Percentiles rank a stretch among this genome's conserved stretches.
Evolutionary conservation across 1,140 invertebrate species (phyloP).

Genomic region (Schlechtendalia chinensis): DNA sequence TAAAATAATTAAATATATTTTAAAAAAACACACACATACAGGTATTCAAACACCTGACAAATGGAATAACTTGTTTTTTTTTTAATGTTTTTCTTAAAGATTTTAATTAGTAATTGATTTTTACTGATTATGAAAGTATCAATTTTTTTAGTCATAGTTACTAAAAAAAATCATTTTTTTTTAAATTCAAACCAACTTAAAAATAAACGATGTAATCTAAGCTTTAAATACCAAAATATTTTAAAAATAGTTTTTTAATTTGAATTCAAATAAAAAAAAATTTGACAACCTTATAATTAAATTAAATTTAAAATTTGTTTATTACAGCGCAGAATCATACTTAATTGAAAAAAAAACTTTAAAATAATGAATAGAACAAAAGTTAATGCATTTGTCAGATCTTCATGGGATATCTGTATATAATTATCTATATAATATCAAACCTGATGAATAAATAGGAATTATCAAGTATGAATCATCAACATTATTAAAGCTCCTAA

Average conservation of each 20-base stretch:
- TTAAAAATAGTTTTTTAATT: neutral
- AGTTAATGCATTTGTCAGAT: neutral
- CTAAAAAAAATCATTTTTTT: too few species aligned
- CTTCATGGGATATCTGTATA: too few species aligned
- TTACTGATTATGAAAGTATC: too few species aligned
- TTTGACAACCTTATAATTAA: neutral
- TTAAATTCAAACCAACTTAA: too few species aligned
- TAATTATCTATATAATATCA: slow-evolving; percentile 52
- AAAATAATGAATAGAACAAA: neutral
- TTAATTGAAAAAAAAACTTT: neutral
- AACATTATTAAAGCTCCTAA: slow-evolving; percentile 65
- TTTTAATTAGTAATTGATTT: too few species aligned
- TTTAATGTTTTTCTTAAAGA: too few species aligned
- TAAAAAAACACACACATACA: neutral
- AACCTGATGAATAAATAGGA: slow-evolving; percentile 49
- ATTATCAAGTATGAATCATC: slow-evolving; percentile 75
- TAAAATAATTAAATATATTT: slow-evolving; percentile 13
- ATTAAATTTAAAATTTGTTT: neutral
- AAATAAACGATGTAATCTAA: neutral
- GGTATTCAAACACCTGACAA: too few species aligned
- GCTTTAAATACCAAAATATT: neutral
- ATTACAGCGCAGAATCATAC: neutral
- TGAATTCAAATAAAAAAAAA: neutral
- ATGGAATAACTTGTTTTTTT: too few species aligned
- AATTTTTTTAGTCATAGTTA: too few species aligned